Evolutionary conservation across 2,113 vertebrate species (phyloP), one percentile per base, ranked within the genome.

Genomic region (Toxostoma redivivum): DNA sequence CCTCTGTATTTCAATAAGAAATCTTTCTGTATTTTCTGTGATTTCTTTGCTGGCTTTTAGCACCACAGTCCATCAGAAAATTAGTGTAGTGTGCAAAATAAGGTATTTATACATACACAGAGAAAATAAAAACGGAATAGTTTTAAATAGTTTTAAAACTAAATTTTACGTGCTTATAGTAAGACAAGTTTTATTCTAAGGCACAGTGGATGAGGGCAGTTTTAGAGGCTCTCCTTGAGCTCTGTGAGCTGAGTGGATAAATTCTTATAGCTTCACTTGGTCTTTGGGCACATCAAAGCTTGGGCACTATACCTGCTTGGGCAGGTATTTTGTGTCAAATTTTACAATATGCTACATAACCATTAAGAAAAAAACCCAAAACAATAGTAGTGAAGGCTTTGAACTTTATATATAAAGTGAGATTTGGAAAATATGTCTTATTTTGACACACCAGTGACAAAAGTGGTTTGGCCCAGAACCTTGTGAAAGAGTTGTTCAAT

Each of bases 1-100:
- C n/a, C 37, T 48, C 4, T 60, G 10, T 44, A 38, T 61, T 95
- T 96, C 35, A 95, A 13, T 76, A 73, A 80, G 51, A 92, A 61
- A 5, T 62, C n/a, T 88, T 66, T 21, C 54, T 14, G 10, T 60
- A 33, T 81, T 78, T 38, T 71, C 35, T 45, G 25, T 76, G 10
- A 50, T 95, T 91, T 48, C 53, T 48, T 70, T 35, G 51, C 53
- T 87, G 77, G 3, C 17, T 78, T 33, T 40, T 33, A 87, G 48
- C 2, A 2, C 14, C 8, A 13, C 20, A 78, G 28, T 53, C 31
- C 21, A 3, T 79, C 56, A 74, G 24, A 61, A 84, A 45, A 80
- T 56, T 64, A 87, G 31, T 57, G 10, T n/a, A n/a, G 17, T 31
- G 14, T 84, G 47, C 15, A 54, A 73, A 92, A 71, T 81, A 70